phyloP scores from a whole-genome alignment of 2,797 vertebrate species.

The Todus mexicanus region DNA sequence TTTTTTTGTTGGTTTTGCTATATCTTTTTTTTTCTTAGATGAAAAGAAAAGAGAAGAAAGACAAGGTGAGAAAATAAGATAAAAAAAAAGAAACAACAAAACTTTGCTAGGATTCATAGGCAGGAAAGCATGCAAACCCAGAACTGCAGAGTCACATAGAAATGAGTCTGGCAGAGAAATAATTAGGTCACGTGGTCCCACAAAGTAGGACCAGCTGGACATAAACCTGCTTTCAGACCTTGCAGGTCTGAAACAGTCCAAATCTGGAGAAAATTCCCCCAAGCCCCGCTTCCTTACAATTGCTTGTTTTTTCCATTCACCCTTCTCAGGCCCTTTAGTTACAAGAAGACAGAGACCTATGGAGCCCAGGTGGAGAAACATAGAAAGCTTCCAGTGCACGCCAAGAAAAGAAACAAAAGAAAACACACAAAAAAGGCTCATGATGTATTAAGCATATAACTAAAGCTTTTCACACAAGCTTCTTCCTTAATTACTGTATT shows the following conservation, averaged over 20 bases:
- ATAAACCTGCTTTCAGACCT: neutral
- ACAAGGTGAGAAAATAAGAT: neutral
- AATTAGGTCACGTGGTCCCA: neutral
- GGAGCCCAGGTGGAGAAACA: neutral
- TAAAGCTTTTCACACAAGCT: slow-evolving; percentile 21
- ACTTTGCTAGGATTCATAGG: neutral
- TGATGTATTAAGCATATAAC: neutral
- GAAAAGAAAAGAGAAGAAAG: neutral
- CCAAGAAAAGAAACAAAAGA: slow-evolving; percentile 9
- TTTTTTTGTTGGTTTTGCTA: neutral
- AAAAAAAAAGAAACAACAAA: neutral
- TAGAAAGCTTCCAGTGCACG: neutral
- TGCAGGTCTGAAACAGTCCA: neutral
- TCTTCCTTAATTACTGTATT: slow-evolving; percentile 46
- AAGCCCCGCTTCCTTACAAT: neutral
- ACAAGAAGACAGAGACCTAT: neutral
- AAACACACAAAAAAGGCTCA: neutral
- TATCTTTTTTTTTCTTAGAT: neutral
- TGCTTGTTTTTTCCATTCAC: neutral
- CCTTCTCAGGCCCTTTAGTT: neutral
- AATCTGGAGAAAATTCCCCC: neutral
- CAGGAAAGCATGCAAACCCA: neutral
- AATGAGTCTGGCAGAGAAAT: neutral
- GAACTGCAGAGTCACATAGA: neutral
- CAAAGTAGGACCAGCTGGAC: neutral